These are phyloP conservation scores for Capitella teleta DNA, from an alignment of 1,140 invertebrate species.

Conservation along the genomic window DNA sequence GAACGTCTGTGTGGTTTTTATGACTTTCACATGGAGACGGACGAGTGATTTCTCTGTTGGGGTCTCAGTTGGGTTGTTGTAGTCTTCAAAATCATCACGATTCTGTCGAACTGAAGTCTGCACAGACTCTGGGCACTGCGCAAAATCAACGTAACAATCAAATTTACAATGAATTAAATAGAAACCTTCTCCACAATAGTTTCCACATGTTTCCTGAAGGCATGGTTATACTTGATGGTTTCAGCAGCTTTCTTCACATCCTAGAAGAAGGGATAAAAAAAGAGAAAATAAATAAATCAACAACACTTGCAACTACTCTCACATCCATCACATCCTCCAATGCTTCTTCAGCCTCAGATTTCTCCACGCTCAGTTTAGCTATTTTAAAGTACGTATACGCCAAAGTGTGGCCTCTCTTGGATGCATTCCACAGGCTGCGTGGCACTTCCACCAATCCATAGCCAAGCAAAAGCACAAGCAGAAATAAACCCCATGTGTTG, in stretches of 20 bases:
- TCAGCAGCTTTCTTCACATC: constrained; percentile 37
- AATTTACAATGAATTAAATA: neutral
- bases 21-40: constrained; percentile 61
- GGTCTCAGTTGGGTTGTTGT: constrained; percentile 60
- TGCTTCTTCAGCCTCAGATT: constrained; percentile 90
- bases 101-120: constrained; percentile 16
- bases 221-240: constrained; percentile 39
- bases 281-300: neutral
- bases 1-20: constrained; percentile 41
- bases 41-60: constrained; percentile 34
- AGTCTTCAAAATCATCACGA: constrained; percentile 37
- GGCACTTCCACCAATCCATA: constrained; percentile 96
- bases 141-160: neutral
- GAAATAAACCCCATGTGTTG: constrained; percentile 97
- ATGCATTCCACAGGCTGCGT: constrained; percentile 70
- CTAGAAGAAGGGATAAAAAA: constrained; percentile 14
- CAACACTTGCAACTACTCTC: neutral
- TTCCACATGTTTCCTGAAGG: constrained; percentile 50
- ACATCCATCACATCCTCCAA: constrained; percentile 87
- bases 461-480: constrained; percentile 85
- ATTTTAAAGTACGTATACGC: constrained; percentile 90
- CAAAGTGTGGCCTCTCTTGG: constrained; percentile 53
- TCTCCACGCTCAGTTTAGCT: constrained; percentile 92
- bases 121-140: constrained; percentile 39
- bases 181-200: constrained; percentile 69